Percentiles rank a stretch among this genome's conserved stretches.
These are phyloP conservation scores for Apostichopus californicus DNA, from an alignment of 35 echinoderm and acorn worm species.

Conservation along the genomic window DNA sequence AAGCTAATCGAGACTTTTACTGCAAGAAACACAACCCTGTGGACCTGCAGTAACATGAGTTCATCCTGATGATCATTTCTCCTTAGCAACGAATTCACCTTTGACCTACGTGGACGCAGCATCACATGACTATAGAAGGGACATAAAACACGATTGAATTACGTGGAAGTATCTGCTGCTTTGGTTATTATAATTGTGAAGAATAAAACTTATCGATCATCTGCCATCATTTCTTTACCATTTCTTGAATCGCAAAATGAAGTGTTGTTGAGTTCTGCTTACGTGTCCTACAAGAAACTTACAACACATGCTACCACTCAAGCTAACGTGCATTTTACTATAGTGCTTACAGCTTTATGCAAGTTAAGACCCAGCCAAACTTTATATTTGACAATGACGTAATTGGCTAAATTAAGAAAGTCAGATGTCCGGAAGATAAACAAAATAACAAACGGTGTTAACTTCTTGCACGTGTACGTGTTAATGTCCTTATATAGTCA, in stretches of 20 bases:
- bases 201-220: neutral
- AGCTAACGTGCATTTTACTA: no score
- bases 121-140: slow-evolving; percentile 4
- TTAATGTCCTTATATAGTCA: neutral
- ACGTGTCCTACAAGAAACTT: no score
- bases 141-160: neutral
- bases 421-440: no score
- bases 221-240: neutral
- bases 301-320: no score
- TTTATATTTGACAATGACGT: no score
- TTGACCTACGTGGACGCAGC: neutral
- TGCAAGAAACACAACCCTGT: slow-evolving; percentile 39
- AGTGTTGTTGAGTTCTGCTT: no score
- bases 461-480: neutral
- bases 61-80: neutral
- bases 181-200: neutral
- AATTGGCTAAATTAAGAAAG: no score
- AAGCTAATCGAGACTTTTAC: slow-evolving; percentile 53
- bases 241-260: neutral
- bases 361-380: no score
- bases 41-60: slow-evolving; percentile 24
- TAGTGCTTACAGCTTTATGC: no score
- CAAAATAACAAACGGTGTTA: neutral
- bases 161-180: neutral
- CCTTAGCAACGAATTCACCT: neutral